Evolutionary conservation across 1,140 invertebrate genomes (phyloP).

Genomic region (Palaemon carinicauda): DNA sequence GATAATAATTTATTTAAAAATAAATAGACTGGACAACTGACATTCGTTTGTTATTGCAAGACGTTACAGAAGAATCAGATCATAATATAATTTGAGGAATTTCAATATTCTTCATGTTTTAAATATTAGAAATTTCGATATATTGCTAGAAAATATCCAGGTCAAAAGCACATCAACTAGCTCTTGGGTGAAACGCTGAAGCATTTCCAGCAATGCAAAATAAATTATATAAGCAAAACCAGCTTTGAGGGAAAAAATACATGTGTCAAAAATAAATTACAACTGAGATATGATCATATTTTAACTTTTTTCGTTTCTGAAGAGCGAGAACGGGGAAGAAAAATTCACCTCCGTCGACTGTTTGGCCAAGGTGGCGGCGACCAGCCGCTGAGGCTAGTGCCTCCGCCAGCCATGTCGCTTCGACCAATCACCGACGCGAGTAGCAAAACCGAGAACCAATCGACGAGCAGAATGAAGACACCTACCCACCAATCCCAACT

Average conservation of each 20-base stretch:
- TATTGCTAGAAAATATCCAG: no score
- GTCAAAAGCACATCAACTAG: no score
- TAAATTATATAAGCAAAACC: not conserved
- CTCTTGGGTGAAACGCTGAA: not conserved
- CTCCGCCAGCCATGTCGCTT: slow-evolving; percentile 20
- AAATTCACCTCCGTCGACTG: not conserved
- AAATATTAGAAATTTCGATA: no score
- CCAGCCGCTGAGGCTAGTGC: not conserved
- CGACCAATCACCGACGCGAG: slow-evolving; percentile 26
- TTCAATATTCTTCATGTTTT: no score
- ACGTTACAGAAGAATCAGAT: no score
- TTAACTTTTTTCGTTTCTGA: not conserved
- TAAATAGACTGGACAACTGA: no score
- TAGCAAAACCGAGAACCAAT: slow-evolving; percentile 29
- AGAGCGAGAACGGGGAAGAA: not conserved
- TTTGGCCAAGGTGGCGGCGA: not conserved
- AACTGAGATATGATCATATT: not conserved
- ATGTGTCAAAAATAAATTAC: not conserved
- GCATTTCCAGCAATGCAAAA: no score
- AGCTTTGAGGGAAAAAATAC: not conserved
- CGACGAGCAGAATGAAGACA: not conserved
- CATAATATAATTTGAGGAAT: no score
- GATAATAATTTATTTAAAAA: no score
- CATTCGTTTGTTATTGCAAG: no score
- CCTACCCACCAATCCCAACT: slow-evolving; percentile 12